These are phyloP conservation scores for Eulemur rufifrons DNA, from an alignment of 2,113 vertebrate genomes.

Conservation along the genomic window DNA sequence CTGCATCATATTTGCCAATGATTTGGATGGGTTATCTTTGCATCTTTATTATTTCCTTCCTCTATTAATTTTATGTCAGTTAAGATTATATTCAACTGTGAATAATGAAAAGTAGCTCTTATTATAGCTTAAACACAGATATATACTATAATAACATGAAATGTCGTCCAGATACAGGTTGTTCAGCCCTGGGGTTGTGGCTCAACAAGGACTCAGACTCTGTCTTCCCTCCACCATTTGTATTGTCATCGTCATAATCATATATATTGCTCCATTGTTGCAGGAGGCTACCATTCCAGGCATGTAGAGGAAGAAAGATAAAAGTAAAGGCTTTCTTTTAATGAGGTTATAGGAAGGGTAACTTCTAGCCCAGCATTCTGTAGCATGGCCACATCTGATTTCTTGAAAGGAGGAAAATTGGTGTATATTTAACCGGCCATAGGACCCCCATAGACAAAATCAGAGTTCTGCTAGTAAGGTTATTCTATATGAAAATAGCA, in stretches of 20 bases:
- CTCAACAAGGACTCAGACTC: not conserved
- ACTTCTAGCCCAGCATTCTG: not conserved
- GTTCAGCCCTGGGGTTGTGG: not conserved
- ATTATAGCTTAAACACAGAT: not conserved
- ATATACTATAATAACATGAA: not conserved
- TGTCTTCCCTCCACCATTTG: accelerated
- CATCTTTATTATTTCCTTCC: not conserved
- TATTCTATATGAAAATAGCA: not conserved
- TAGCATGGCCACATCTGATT: not conserved
- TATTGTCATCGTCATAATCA: not conserved
- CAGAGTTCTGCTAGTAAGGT: not conserved
- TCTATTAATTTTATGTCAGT: not conserved
- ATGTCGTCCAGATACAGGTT: not conserved
- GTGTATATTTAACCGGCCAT: too few relatives aligned
- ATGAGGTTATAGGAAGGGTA: not conserved
- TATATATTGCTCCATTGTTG: not conserved
- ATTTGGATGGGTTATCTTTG: not conserved
- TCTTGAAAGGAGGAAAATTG: not conserved
- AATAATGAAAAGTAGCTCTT: not conserved
- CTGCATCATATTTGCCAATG: not conserved
- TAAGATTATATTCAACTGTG: not conserved
- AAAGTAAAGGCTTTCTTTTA: not conserved
- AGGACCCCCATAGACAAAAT: not conserved
- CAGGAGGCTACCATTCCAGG: not conserved
- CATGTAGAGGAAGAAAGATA: not conserved